Base-by-base conservation (phyloP, 2,888 invertebrate species). In the Pyrrhia umbra region DNA sequence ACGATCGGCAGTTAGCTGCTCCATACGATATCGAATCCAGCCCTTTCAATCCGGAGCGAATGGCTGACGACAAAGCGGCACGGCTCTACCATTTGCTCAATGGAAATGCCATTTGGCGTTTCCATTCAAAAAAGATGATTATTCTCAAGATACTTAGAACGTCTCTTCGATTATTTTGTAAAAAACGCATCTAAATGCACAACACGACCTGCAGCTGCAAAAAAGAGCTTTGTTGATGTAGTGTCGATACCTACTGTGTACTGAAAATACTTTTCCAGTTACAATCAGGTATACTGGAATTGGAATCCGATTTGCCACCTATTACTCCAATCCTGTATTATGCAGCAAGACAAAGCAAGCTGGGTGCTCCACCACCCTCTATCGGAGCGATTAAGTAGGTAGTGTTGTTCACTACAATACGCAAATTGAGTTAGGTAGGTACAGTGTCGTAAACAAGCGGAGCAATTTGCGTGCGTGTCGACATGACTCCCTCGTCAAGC, bases 21-120 rank as follows among this genome's bases (percentile, higher is more conserved):
- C 79, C 82, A 80, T 85, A 81, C 86, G 88, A 90, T 90, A 90
- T 88, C 84, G 88, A 85, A 89, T 86, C 83, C 84, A 86, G 82
- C 81, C 86, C 85, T 91, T 92, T 90, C 88, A 90, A 87, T 88
- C 81, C 80, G 80, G 65, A 77, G 71, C 81, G 85, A 85, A 85
- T 82, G 66, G 82, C 77, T 80, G 85, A 81, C 85, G 85, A 91
- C 90, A 91, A 92, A 88, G 88, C 86, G 85, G 82, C 84, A 86
- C 89, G 87, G 84, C 81, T 85, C 81, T 77, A 77, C 84, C 85
- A 87, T 87, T 86, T 86, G 80, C 85, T 86, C 85, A 86, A 88
- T 89, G 82, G 87, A 87, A 90, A 89, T 84, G 85, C 87, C 88
- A 90, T 90, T 90, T 88, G 84, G 84, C 83, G 79, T 85, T 85